Evolutionary conservation across 92 coral and sea anemone genomes (phyloP).

Genomic region (Siderastrea radians): DNA sequence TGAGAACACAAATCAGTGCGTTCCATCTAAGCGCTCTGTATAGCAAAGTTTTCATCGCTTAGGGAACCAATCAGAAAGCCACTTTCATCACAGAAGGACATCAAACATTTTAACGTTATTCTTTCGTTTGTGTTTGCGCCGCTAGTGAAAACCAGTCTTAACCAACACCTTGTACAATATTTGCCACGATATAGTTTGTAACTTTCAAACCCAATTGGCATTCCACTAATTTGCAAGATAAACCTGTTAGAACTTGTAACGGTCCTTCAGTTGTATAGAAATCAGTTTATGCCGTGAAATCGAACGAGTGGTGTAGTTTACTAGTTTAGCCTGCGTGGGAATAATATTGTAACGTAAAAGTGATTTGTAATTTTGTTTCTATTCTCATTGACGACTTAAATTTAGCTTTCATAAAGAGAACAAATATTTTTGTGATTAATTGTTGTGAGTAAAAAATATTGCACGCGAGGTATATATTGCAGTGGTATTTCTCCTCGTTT

Average conservation of each 20-base stretch:
- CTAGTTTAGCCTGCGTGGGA: background rate
- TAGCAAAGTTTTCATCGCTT: too few species aligned
- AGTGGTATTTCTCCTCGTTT: background rate
- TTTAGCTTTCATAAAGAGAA: constrained; percentile 5
- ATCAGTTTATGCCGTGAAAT: background rate
- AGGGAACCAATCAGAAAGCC: too few species aligned
- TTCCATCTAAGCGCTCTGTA: too few species aligned
- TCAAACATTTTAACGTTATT: too few species aligned
- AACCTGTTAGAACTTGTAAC: background rate
- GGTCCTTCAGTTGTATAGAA: background rate
- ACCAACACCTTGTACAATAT: background rate
- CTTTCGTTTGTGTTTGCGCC: background rate
- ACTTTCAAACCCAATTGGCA: too few species aligned
- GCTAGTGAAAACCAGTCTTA: background rate
- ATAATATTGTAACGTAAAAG: background rate
- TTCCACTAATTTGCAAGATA: background rate
- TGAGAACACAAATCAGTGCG: too few species aligned
- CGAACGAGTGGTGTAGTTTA: background rate
- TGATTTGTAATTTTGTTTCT: background rate
- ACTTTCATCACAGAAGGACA: too few species aligned
- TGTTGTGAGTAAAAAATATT: background rate
- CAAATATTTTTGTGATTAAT: constrained; percentile 21
- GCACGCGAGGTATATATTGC: background rate
- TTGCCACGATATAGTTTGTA: constrained; percentile 1
- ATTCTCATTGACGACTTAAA: background rate